Base-by-base conservation (phyloP, 2,888 invertebrate genomes). In the Lasius fuliginosus region DNA sequence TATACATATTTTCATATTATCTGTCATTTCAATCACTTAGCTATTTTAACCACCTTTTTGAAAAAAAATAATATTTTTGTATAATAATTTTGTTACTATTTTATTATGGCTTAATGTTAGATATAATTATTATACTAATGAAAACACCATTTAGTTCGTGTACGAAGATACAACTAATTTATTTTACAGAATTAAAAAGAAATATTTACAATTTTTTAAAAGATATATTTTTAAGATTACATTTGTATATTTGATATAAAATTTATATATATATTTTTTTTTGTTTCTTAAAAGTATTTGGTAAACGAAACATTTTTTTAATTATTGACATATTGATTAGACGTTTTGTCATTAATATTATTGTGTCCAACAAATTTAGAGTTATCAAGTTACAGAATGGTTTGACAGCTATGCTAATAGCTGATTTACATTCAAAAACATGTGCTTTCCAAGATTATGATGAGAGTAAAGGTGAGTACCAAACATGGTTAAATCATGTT, bases 361-460 rank as follows among this genome's bases (percentile, higher is more conserved):
- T 11, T 56, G 23, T 49, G 3, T 42, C 9, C 62, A n/a, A 60
- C 76, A 15, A 12, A 92, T 95, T 77, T 90, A 97, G 97, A 93
- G 96, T 96, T 1, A 96, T 97, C 74, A 95, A 96, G 64, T 94
- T 98, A 81, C 95, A 96, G 83, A 98, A 98, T 95, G 98, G 97
- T 0, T 94, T 98, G 87, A 97, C 96, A 76, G 97, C 97, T 4
- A 95, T 98, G 65, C 95, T 98, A 11, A 97, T 98, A 91, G 97
- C 97, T 8, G 97, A 98, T 93, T 95, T 95, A 8, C 94, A 94
- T 49, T 68, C 83, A 30, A 46, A 76, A 56, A 90, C 91, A 1
- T 49, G 49, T 0, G 60, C 11, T 18, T 18, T 68, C 0, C 58
- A 90, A 33, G 90, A 90, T 12, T 89, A 83, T 58, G 86, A 85